These are phyloP conservation scores for Drosophila saltans DNA, from an alignment of 1,140 invertebrate species.

Conservation along the genomic window DNA sequence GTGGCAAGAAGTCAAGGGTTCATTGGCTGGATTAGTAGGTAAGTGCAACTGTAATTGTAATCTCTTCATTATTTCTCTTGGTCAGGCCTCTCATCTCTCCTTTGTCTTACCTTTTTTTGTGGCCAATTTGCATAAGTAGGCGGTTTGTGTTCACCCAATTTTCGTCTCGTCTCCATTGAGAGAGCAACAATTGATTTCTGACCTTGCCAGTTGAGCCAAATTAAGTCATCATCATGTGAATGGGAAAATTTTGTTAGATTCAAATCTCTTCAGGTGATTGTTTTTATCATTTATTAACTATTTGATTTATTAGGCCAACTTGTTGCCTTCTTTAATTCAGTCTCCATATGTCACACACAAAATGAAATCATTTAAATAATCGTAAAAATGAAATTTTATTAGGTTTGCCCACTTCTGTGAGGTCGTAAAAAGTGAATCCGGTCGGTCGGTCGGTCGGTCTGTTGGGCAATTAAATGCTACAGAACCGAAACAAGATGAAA, in stretches of 20 bases:
- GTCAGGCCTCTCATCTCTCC: constrained; percentile 1
- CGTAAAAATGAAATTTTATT: constrained; percentile 80
- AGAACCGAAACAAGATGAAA: constrained; percentile 66
- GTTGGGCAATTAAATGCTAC: constrained; percentile 75
- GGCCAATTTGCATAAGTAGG: constrained; percentile 54
- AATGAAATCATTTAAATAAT: constrained; percentile 79
- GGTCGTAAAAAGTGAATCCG: constrained; percentile 68
- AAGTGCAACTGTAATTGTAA: constrained; percentile 35
- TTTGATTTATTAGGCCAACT: constrained; percentile 42
- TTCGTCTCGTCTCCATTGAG: neutral
- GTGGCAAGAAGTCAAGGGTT: constrained; percentile 59
- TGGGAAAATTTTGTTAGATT: neutral
- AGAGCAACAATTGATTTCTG: constrained; percentile 51
- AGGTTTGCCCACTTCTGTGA: constrained; percentile 47
- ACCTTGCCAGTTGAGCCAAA: constrained; percentile 44
- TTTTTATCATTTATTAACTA: constrained; percentile 17
- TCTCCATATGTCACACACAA: constrained; percentile 21
- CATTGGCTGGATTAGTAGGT: constrained; percentile 62
- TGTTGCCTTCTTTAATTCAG: constrained; percentile 44
- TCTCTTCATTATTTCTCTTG: constrained; percentile 48
- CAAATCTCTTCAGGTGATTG: neutral
- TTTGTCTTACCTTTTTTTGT: constrained; percentile 7
- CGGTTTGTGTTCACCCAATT: constrained; percentile 27
- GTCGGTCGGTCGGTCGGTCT: constrained; percentile 19
- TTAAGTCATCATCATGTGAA: constrained; percentile 51